Evolutionary conservation across 2,888 invertebrate species (phyloP), one percentile per base, ranked within the genome.

Genomic region (Anorthoa munda): DNA sequence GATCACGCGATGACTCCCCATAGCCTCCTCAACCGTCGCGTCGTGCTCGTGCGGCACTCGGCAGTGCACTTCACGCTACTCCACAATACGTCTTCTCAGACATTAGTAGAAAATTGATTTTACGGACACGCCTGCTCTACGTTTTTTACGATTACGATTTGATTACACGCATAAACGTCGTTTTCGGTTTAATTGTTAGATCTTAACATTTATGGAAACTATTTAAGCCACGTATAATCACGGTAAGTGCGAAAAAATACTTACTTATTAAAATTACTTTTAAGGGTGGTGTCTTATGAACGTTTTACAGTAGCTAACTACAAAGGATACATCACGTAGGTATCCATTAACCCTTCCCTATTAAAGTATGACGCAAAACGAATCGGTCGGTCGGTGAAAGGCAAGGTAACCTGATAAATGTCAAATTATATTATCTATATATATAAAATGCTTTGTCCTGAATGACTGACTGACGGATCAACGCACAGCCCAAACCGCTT

Each of bases 1-100:
- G 50, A 63, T 69, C 83, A 85, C 84, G 84, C 85, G 67, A 84
- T 65, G 23, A 26, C 18, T 18, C 12, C 17, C 56, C 59, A 61
- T 18, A 31, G 23, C 39, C 23, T 72, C 21, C n/a, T 5, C 31
- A 7, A 50, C 23, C 59, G 26, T 23, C 39, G n/a, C 48, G 48
- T 45, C 66, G 46, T 53, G 51, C 46, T 51, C 50, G 65, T 46
- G 50, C 39, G 46, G 31, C 59, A 53, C 51, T 68, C 39, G 46
- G 31, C 59, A 53, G 55, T 68, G 58, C 50, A 58, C 51, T 71
- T 61, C 65, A 65, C 64, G 80, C 71, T 70, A 56, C 48, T 64
- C 46, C 15, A 48, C 48, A 39, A 58, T 48, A 56, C n/a, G 15
- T 60, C 58, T 59, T 46, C 48, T n/a, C 56, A 55, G 56, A 39